Base-by-base conservation (phyloP, 1,140 invertebrate genomes). In the Chlorops oryzae region DNA sequence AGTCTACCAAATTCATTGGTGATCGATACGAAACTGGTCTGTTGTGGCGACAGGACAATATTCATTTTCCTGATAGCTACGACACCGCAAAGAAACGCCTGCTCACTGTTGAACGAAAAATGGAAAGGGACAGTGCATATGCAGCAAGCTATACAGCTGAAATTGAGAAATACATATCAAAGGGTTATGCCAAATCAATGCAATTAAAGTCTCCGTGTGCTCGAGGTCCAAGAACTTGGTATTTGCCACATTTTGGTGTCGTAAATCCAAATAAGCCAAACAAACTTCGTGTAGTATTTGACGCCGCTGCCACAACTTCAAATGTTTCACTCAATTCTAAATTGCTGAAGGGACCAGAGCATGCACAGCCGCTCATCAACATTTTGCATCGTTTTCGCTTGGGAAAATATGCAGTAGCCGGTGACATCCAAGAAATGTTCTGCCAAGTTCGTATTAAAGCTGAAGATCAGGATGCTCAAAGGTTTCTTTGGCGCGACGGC, bases 381-480 rank as follows among this genome's bases (percentile, higher is more conserved):
- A 59, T 70, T 17, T 20, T 73, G 6, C 56, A 70, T n/a, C 46
- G 60, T 6, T 73, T 73, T 39, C 28, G 69, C 6, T 44, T 61
- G 44, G 40, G 52, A n/a, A 35, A 6, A 5, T 5, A 43, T 67
- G 67, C 61, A 2, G 51, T 67, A 9, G 50, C 25, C 10, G 57
- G 51, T 15, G 62, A 71, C 47, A 71, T 73, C 2, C 20, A 44
- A 15, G 73, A 73, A 10, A 74, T 73, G 71, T 75, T 74, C 23
- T 42, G 72, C 0, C 61, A 55, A 25, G 38, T 68, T 9, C 58
- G 57, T 45, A 58, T 73, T 4, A 34, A 55, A 3, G n/a, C 47
- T 20, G 54, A 57, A 44, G 66, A 70, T 50, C 52, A 51, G 46
- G 22, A 62, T 6, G 50, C 52, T 0, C 59, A 67, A 48, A 51